phyloP scores from a whole-genome alignment of 2,113 vertebrate species.

The Prietella phreatophila region DNA sequence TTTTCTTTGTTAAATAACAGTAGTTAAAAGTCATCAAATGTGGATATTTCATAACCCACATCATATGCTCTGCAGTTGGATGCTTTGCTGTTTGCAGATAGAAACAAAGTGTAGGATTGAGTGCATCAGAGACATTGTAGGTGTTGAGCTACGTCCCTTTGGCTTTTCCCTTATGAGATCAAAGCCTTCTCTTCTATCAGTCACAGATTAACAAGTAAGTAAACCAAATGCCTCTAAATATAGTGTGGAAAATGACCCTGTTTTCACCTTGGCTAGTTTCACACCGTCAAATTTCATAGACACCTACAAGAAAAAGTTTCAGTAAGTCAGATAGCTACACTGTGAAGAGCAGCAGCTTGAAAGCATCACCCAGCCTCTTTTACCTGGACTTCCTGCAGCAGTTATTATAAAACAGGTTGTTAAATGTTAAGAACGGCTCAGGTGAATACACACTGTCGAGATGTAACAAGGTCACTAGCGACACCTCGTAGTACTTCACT shows the following conservation, averaged over 20 bases:
- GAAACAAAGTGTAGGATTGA: constrained; percentile 22
- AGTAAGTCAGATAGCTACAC: neutral
- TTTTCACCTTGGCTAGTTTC: constrained; percentile 11
- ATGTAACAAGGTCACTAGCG: neutral
- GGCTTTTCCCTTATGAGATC: constrained; percentile 34
- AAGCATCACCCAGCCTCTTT: neutral
- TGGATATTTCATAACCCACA: neutral
- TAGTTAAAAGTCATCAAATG: neutral
- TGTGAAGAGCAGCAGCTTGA: neutral
- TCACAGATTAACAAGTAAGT: constrained; percentile 10
- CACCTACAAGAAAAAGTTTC: constrained; percentile 13
- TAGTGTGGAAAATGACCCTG: constrained; percentile 32
- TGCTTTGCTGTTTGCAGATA: neutral
- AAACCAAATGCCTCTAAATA: constrained; percentile 29
- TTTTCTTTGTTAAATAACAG: neutral
- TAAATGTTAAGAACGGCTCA: neutral
- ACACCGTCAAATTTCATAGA: constrained; percentile 3
- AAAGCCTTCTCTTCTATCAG: constrained; percentile 10
- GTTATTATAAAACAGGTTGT: constrained; percentile 27
- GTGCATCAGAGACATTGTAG: neutral
- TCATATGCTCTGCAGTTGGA: neutral
- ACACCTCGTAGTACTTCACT: neutral
- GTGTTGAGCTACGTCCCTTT: constrained; percentile 13
- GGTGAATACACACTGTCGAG: neutral
- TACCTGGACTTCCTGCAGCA: constrained; percentile 20